A percentile compares a stretch with the other conserved stretches of the same genome.
Evolutionary conservation across 2,888 invertebrate species (phyloP).

Genomic region (Scrobipalpa atriplicella): DNA sequence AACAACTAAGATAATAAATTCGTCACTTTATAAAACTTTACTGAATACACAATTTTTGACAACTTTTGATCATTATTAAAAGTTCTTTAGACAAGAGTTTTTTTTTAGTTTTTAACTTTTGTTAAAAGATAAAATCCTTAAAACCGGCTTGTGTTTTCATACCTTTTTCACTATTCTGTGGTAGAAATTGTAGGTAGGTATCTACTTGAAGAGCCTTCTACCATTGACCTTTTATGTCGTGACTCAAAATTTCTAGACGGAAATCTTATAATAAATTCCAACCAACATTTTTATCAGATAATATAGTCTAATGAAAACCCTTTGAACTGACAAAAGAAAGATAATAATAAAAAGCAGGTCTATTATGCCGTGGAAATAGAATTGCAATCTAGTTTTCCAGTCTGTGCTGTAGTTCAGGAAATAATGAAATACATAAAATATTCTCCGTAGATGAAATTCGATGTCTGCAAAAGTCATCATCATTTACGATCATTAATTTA

Average conservation of each 20-base stretch:
- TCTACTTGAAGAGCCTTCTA: constrained; percentile 47
- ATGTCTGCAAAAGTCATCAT: no score
- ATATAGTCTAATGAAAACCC: background rate
- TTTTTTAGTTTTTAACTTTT: no score
- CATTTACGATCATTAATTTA: no score
- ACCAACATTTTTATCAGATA: background rate
- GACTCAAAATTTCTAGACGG: constrained; percentile 37
- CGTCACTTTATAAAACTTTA: no score
- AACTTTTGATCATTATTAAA: no score
- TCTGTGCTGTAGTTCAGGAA: background rate
- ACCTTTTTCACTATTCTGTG: background rate
- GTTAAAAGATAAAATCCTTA: no score
- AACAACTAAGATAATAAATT: no score
- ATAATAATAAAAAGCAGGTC: background rate
- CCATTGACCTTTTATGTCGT: constrained; percentile 40
- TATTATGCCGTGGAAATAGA: background rate
- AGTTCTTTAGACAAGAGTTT: no score
- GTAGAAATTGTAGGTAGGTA: constrained; percentile 6
- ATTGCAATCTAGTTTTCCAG: background rate
- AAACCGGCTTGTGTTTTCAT: background rate
- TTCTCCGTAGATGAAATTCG: no score
- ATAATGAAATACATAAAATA: no score
- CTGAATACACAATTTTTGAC: no score
- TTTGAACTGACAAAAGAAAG: background rate
- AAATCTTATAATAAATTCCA: constrained; percentile 1